Conservation (phyloP, 2,113 vertebrate species). For the Chroicocephalus ridibundus region DNA sequence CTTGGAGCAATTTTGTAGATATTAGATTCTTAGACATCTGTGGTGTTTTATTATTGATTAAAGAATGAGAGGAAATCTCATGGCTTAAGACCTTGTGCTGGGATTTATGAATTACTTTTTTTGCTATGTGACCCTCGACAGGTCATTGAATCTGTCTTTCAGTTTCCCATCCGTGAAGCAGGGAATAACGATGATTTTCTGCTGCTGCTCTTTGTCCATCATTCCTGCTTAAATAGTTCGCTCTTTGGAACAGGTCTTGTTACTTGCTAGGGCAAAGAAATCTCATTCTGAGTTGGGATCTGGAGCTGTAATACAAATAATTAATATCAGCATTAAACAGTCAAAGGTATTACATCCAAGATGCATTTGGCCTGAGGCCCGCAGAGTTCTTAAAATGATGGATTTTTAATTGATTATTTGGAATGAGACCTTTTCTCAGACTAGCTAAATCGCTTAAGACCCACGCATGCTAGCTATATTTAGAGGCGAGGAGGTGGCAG, state of each 20-base stretch:
- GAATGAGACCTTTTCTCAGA: slow-evolving; percentile 50
- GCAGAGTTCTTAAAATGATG: slow-evolving; percentile 52
- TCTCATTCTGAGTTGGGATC: not conserved
- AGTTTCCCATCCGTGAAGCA: slow-evolving; percentile 29
- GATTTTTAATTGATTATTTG: slow-evolving; percentile 70
- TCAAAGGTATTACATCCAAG: slow-evolving; percentile 39
- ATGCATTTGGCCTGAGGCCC: slow-evolving; percentile 56
- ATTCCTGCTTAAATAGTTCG: not conserved
- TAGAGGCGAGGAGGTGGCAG: slow-evolving; percentile 71
- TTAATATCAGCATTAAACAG: slow-evolving; percentile 40
- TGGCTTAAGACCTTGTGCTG: slow-evolving; percentile 31
- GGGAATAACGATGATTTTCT: slow-evolving; percentile 40
- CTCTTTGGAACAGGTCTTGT: slow-evolving; percentile 2
- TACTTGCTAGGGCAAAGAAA: not conserved
- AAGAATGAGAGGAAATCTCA: slow-evolving; percentile 26
- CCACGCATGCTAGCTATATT: slow-evolving; percentile 70
- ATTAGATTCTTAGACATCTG: slow-evolving; percentile 22
- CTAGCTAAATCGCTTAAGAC: slow-evolving; percentile 57
- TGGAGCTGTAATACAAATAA: slow-evolving; percentile 44
- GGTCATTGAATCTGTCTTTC: slow-evolving; percentile 42
- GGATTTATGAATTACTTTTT: slow-evolving; percentile 54
- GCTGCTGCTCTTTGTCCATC: slow-evolving; percentile 32
- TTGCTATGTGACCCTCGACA: slow-evolving; percentile 29
- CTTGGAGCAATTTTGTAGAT: slow-evolving; percentile 46
- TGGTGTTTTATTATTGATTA: slow-evolving; percentile 48